These are phyloP conservation scores for Euleptes europaea DNA, from an alignment of 2,113 vertebrate species.

Conservation along the genomic window DNA sequence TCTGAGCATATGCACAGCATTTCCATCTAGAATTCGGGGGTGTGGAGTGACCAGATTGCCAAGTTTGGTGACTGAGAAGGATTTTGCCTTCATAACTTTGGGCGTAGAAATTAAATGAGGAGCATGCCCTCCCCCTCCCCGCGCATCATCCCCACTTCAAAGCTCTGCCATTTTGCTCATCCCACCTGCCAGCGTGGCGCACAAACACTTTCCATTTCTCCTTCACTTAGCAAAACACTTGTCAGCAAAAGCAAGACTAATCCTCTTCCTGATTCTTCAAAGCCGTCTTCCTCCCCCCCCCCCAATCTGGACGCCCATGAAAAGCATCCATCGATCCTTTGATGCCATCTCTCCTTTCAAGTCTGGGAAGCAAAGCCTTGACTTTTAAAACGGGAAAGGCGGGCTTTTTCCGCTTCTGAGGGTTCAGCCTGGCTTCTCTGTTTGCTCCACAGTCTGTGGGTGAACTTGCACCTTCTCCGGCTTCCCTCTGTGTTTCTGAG, in stretches of 20 bases:
- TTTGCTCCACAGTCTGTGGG: background rate
- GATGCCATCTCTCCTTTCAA: conserved; percentile 4
- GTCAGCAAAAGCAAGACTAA: background rate
- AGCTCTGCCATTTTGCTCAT: background rate
- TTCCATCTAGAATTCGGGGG: too few relatives aligned
- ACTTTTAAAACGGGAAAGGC: background rate
- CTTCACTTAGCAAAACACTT: background rate
- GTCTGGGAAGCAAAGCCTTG: background rate
- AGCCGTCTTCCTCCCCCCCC: background rate
- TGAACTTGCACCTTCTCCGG: too few relatives aligned
- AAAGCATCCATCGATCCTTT: background rate
- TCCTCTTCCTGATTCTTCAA: background rate
- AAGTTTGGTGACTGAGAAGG: background rate
- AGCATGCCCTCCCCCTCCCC: too few relatives aligned
- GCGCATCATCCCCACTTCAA: background rate
- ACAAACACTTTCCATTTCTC: background rate
- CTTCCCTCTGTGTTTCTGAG: background rate
- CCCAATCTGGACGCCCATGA: background rate
- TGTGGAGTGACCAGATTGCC: too few relatives aligned
- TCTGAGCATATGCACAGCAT: background rate
- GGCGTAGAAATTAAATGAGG: background rate
- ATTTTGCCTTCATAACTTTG: too few relatives aligned
- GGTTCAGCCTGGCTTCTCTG: too few relatives aligned
- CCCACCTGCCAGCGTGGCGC: background rate
- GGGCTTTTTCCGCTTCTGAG: too few relatives aligned